Base-by-base conservation (phyloP, 2,888 invertebrate genomes). In the Idaea straminata region DNA sequence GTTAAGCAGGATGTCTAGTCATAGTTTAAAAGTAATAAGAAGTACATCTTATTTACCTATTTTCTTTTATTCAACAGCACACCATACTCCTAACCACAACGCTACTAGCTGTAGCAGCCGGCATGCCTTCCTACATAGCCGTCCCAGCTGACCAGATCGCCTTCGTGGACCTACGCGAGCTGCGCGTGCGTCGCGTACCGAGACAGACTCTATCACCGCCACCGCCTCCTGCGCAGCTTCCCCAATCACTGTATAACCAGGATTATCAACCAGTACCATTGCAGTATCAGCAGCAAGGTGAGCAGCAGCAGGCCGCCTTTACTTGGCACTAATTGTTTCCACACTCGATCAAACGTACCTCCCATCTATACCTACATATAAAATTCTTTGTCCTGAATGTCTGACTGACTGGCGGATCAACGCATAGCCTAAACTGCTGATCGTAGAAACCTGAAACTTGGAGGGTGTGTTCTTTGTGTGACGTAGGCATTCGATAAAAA, bases 121-220 rank as follows among this genome's bases (percentile, higher is more conserved):
- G 93, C 16, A 91, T 92, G 77, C 94, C 94, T 0, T 93, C 94
- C 15, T 95, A 93, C 87, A 93, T 95, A 70, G 94, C 94, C 16
- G 94, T 95, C 25, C 94, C 95, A 0, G 92, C 94, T 3, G 94
- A 94, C 74, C 94, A 94, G 78, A 90, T 94, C 69, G 94, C 94
- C 63, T 92, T 94, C 78, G 85, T 94, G 72, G 94, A 94, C 76
- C 84, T 94, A 59, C 87, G 88, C 25, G 88, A 89, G 1, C 61
- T 91, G 66, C 80, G 82, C 72, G 76, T 88, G 68, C 77, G 87
- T 3, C 73, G 90, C 6, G 86, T 89, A n/a, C 89, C 91, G 0
- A 71, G 91, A 34, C 90, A 89, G 77, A 86, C 86, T 1, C 81
- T 89, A 47, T 70, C 82, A 0, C 86, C 85, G 5, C 89, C 88